Percentiles rank a stretch among this genome's conserved stretches.
Conservation (phyloP, 2,888 invertebrate genomes). For the Ditula angustiorana region DNA sequence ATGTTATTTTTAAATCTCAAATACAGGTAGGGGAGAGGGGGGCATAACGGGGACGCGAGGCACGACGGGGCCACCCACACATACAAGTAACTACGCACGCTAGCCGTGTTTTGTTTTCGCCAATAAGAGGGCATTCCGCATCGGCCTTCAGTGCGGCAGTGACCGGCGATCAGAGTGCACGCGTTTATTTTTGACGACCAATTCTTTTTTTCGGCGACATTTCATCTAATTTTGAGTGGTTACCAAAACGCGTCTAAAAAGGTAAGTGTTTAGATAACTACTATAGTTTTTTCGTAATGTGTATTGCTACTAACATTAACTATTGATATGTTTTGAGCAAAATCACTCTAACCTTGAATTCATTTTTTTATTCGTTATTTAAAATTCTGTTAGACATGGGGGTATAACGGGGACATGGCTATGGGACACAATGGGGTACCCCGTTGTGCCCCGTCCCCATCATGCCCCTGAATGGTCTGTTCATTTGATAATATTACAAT, state of each 20-base stretch:
- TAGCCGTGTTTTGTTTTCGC: constrained; percentile 29
- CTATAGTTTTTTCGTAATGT: constrained; percentile 7
- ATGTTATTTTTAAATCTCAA: no score
- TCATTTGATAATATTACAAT: constrained; percentile 24
- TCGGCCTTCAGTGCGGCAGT: constrained; percentile 5
- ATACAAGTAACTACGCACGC: constrained; percentile 29
- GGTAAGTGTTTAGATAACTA: constrained; percentile 21
- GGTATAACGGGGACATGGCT: constrained; percentile 39
- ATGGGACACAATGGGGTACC: constrained; percentile 37
- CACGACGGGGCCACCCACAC: constrained; percentile 41
- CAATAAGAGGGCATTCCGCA: constrained; percentile 6
- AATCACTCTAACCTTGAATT: constrained; percentile 22
- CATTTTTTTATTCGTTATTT: constrained; percentile 27
- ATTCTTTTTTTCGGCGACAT: not conserved
- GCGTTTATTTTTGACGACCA: constrained; percentile 1
- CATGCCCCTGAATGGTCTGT: constrained; percentile 22
- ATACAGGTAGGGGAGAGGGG: constrained; percentile 13
- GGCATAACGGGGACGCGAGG: constrained; percentile 41
- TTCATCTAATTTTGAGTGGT: constrained; percentile 18
- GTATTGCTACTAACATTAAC: constrained; percentile 12
- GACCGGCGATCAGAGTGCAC: not conserved
- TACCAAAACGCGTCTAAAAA: constrained; percentile 18
- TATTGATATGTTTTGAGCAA: constrained; percentile 29
- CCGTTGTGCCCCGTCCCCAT: constrained; percentile 26
- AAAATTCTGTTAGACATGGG: constrained; percentile 30